These are phyloP conservation scores for Petrocephalus sullivani DNA, from an alignment of 2,797 vertebrate species.

Conservation along the genomic window DNA sequence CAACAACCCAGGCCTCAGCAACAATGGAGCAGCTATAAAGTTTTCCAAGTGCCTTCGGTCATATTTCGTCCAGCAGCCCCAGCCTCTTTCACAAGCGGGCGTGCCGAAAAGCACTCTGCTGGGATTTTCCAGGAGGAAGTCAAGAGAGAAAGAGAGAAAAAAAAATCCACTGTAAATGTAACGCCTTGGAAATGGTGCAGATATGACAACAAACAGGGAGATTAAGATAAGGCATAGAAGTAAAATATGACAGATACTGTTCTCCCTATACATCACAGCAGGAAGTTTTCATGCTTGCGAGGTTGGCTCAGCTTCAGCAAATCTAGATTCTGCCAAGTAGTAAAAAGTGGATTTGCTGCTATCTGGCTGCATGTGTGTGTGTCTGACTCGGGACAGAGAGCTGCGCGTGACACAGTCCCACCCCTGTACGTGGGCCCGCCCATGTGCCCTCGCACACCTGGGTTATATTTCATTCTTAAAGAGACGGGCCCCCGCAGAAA, in stretches of 20 bases:
- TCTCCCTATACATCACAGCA: not conserved
- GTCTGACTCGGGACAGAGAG: not conserved
- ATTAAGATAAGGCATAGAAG: not conserved
- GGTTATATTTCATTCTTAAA: not conserved
- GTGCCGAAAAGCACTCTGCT: not conserved
- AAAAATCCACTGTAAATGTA: not conserved
- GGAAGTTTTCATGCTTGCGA: not conserved
- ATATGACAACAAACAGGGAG: not conserved
- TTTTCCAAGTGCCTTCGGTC: not conserved
- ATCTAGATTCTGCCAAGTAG: not conserved
- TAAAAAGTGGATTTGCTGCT: not conserved
- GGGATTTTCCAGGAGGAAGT: constrained; percentile 6
- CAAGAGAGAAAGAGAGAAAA: not conserved
- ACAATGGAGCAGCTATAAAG: not conserved
- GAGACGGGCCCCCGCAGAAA: not conserved
- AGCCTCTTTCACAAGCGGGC: not conserved
- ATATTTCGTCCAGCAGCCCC: not conserved
- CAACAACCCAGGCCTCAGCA: not conserved
- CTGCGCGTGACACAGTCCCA: not conserved
- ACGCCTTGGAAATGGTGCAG: not conserved
- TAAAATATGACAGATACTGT: not conserved
- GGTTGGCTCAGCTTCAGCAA: not conserved
- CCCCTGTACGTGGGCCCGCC: not conserved
- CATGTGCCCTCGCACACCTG: not conserved
- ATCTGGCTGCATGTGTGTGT: not conserved